Evolutionary conservation across 2,888 invertebrate species (phyloP), one percentile per base, ranked within the genome.

Genomic region (Eupithecia insigniata): DNA sequence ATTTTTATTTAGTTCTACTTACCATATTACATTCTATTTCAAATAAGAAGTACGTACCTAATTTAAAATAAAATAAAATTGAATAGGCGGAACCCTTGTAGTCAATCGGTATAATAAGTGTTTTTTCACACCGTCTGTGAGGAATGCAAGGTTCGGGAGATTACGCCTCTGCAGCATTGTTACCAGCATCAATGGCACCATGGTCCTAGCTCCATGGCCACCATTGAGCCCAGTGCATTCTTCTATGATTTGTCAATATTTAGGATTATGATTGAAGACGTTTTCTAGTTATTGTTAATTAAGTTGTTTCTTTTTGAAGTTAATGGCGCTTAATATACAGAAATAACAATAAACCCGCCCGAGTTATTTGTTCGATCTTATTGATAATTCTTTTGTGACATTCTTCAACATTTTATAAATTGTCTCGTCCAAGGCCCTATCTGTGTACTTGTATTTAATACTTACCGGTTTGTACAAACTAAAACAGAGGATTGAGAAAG

Each of bases 111-210:
- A 77, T 78, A 72, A 76, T 72, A 69, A 77, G 70, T 69, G 84
- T 87, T 88, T 89, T 88, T 88, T 87, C 82, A 84, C 84, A 83
- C 83, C 80, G 81, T 78, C 83, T 85, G 92, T 93, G 92, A 92
- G 92, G 92, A 92, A 93, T 93, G 91, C 86, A 82, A 81, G 84
- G 89, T 89, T 84, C 78, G 67, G 85, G 87, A 90, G 92, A 92
- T 93, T 92, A 92, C 81, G 80, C 69, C 76, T 82, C 82, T 79
- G 72, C 75, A 71, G 78, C 76, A 79, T 79, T 78, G 76, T 75
- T 66, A 72, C 71, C 70, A 69, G 30, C 75, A 36, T 71, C 73
- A 71, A 55, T 64, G 62, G 64, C 26, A 14, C 16, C 60, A 18
- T 5, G 55, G 14, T 26, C 60, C 55, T 51, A 1, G 30, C 58